These are phyloP conservation scores for Melanotaenia pygmaea DNA, from an alignment of 2,797 vertebrate species.

Conservation along the genomic window DNA sequence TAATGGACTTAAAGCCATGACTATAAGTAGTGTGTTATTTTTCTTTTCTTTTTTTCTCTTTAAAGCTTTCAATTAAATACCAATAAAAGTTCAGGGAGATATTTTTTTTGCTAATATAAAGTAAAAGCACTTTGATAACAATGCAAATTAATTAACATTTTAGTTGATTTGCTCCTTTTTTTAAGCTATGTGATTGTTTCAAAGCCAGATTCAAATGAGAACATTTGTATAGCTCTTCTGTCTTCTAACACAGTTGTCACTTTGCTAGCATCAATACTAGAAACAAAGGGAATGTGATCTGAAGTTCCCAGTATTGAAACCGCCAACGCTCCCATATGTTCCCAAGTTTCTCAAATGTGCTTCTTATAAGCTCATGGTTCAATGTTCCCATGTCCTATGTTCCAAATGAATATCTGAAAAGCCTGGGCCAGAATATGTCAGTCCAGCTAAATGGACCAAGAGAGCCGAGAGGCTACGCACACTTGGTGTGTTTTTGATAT, in stretches of 20 bases:
- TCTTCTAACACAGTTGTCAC: neutral
- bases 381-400: neutral
- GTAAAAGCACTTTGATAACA: constrained; percentile 68
- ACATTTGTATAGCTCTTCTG: neutral
- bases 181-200: constrained; percentile 18
- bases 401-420: neutral
- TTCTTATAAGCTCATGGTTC: neutral
- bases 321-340: neutral
- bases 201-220: neutral
- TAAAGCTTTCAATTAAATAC: constrained; percentile 42
- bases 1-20: constrained; percentile 37
- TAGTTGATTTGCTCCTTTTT: constrained; percentile 65
- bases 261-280: neutral
- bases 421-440: neutral
- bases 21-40: constrained; percentile 33
- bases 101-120: constrained; percentile 70
- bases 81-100: constrained; percentile 61
- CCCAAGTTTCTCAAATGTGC: neutral
- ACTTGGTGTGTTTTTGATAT: neutral
- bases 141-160: constrained; percentile 79
- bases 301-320: neutral
- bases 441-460: too few relatives aligned
- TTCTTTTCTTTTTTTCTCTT: constrained; percentile 40
- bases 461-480: neutral
- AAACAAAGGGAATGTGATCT: neutral